Percentiles rank a stretch among this genome's conserved stretches.
These are phyloP conservation scores for Tympanuchus pallidicinctus DNA, from an alignment of 2,113 vertebrate species.

Conservation along the genomic window DNA sequence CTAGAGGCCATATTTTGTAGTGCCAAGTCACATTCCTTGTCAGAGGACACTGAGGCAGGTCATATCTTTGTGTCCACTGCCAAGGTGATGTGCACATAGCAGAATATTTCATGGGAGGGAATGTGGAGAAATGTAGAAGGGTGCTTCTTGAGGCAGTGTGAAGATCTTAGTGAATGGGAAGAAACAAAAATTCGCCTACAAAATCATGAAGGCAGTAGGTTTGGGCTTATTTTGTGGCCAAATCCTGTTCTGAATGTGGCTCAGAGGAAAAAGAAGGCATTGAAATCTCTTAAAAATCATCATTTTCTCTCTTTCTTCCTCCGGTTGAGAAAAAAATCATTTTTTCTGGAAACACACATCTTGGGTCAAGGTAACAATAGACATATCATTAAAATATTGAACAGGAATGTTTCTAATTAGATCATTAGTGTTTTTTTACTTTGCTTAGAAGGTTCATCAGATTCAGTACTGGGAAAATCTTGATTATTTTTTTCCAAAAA, in stretches of 20 bases:
- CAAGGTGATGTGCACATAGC: rapidly evolving
- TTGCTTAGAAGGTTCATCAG: background rate
- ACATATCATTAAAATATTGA: background rate
- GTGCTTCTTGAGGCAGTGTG: background rate
- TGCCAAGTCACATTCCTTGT: background rate
- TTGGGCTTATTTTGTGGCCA: background rate
- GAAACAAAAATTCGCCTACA: background rate
- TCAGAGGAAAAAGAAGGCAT: background rate
- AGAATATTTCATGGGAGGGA: background rate
- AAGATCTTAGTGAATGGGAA: background rate
- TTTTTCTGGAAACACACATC: background rate
- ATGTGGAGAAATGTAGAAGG: background rate
- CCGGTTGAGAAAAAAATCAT: background rate
- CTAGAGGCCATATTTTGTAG: rapidly evolving
- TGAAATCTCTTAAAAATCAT: background rate
- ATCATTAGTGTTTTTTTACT: background rate
- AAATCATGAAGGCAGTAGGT: background rate
- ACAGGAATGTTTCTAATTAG: rapidly evolving
- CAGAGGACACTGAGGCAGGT: rapidly evolving
- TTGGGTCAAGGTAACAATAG: background rate
- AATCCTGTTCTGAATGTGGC: background rate
- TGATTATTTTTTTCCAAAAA: background rate
- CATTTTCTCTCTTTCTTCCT: background rate
- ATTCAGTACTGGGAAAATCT: background rate
- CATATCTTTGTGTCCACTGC: background rate